Evolutionary conservation across 35 echinoderm and acorn worm genomes (phyloP), one percentile per base, ranked within the genome.

Genomic region (Lytechinus variegatus): DNA sequence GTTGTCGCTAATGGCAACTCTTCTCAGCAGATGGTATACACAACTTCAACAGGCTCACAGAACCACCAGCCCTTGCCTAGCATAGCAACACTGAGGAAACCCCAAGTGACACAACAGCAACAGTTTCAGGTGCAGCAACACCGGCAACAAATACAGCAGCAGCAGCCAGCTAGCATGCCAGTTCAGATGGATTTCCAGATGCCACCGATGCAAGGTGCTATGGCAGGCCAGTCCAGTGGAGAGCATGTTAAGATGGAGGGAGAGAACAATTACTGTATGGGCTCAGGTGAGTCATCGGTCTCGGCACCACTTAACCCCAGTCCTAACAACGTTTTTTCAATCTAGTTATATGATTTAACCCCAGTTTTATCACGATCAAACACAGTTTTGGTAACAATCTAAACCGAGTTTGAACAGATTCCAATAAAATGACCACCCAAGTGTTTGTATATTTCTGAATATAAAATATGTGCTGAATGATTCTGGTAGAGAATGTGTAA

Each of bases 61-160:
- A 44, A 44, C 92, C 52, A 57, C 27, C 92, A 93, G 54, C 92
- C 53, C 53, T 54, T 93, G 52, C 92, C 92, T 24, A 93, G 92
- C 55, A 93, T 93, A 24, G 28, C 92, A 14, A 93, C 92, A 14
- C 92, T 93, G 28, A 93, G 29, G 53, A 93, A 93, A 93, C 92
- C 28, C 28, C 88, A 61, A 72, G 27, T 86, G 14, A 92, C 55
- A 89, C 95, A 97, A 13, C 97, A 95, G 28, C 95, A 95, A 79
- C 71, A 86, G 9, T 86, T 9, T 2, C 97, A 97, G 61, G 93
- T 27, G 66, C 56, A 86, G 24, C 94, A 92, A 54, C 95, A 97
- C 21, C 97, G 86, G 21, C 54, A 56, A 9, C 14, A 53, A 86
- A 95, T 92, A 21, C 98, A 96, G 9, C 91, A 91, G 52, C 96